Base-by-base conservation (phyloP, 2,888 invertebrate species). In the Tryphoninae sp. region DNA sequence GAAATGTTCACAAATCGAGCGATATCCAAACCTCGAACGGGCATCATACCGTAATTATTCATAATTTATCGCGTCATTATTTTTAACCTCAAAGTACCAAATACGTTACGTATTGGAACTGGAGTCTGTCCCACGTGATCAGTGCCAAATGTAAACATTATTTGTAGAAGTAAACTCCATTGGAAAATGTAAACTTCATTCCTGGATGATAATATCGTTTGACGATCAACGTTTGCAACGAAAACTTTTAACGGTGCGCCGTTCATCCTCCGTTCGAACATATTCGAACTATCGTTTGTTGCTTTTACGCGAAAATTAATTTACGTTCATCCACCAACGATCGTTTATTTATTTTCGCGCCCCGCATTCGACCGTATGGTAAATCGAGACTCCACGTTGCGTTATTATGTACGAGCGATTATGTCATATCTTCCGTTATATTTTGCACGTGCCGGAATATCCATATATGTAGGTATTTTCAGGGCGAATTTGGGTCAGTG, bases 401-500 rank as follows among this genome's bases (percentile, higher is more conserved):
- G 13, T 13, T 13, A 45, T 45, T 45, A 13, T 45, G 45, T 13
- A 45, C 11, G 45, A 9, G 9, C 45, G 45, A 45, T 45, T 45
- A 45, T 45, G 11, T 45, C 45, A 13, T 13, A 49, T 67, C n/a
- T 22, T n/a, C 49, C 49, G 65, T 9, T 45, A 26, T 42, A 64
- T 49, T 67, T 67, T 19, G 23, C 22, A 45, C 49, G 67, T 40
- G 67, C 67, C 33, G 45, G 45, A 45, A 45, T 45, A 45, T 45
- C 13, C 45, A 45, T 45, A 13, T 9, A 45, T 3, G 45, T 1
- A 3, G 11, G 13, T 45, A 45, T 45, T 76, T 67, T 58, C 49
- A 19, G 62, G 61, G 23, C 49, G 67, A 67, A 76, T 76, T 76
- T 67, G 75, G 75, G 75, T 76, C 75, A 76, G 75, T 76, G 75